These are phyloP conservation scores for Ammodytes marinus DNA, from an alignment of 2,113 vertebrate genomes.

Conservation along the genomic window DNA sequence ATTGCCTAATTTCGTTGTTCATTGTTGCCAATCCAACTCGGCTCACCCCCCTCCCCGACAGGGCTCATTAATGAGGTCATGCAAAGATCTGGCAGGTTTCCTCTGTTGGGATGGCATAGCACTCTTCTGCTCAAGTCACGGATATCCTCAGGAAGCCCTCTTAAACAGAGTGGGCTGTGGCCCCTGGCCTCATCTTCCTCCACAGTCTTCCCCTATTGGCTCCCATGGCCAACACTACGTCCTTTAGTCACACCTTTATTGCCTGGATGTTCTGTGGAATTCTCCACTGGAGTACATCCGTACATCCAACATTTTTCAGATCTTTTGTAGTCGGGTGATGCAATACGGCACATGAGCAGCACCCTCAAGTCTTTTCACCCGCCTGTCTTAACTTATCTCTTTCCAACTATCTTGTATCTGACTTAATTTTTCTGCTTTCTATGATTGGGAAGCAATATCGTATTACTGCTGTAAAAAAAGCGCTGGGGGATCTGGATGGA, in stretches of 20 bases:
- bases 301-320: not conserved
- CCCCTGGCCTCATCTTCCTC: conserved; percentile 66
- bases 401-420: conserved; percentile 5
- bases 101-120: conserved; percentile 55
- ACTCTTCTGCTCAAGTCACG: conserved; percentile 58
- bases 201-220: conserved; percentile 35
- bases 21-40: conserved; percentile 26
- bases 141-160: conserved; percentile 84
- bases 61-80: conserved; percentile 64
- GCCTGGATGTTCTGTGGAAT: not conserved
- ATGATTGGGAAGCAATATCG: not conserved
- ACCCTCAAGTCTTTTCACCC: conserved; percentile 1
- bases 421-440: not conserved
- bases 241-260: conserved; percentile 14
- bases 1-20: conserved; percentile 31
- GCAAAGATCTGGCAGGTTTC: conserved; percentile 64
- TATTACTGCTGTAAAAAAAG: not conserved
- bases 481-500: conserved; percentile 4
- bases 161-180: conserved; percentile 60
- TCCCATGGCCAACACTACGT: conserved; percentile 54
- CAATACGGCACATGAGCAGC: not conserved
- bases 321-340: not conserved
- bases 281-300: not conserved
- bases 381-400: not conserved
- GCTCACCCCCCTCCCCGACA: conserved; percentile 38